Percentiles rank a stretch among this genome's conserved stretches.
These are phyloP conservation scores for Bombycilla garrulus DNA, from an alignment of 2,113 vertebrate genomes.

Conservation along the genomic window DNA sequence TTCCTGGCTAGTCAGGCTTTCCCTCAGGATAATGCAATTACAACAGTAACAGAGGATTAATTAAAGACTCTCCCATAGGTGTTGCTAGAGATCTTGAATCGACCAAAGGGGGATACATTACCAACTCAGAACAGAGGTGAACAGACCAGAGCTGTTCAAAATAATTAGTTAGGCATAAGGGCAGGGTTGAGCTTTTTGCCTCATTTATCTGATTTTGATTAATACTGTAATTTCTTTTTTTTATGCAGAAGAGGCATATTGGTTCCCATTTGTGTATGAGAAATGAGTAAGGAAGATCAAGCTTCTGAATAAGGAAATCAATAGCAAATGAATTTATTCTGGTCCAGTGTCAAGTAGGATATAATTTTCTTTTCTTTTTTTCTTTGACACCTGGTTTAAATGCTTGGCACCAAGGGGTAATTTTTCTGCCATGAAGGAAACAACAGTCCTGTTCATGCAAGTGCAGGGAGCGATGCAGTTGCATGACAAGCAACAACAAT, in stretches of 20 bases:
- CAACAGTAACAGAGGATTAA: slow-evolving; percentile 96
- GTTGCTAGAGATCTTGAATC: slow-evolving; percentile 76
- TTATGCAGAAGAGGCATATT: background rate
- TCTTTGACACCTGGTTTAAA: background rate
- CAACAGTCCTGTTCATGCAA: background rate
- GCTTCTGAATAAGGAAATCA: slow-evolving; percentile 32
- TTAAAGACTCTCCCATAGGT: slow-evolving; percentile 87
- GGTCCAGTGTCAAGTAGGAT: background rate
- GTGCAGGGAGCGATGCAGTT: background rate
- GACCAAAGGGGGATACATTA: slow-evolving; percentile 79
- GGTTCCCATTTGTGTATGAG: slow-evolving; percentile 31
- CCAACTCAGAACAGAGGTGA: slow-evolving; percentile 75
- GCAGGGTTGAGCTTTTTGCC: slow-evolving; percentile 57
- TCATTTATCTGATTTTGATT: slow-evolving; percentile 72
- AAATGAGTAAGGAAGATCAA: background rate
- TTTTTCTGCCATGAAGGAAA: background rate
- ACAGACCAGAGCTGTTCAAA: slow-evolving; percentile 67
- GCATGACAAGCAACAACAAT: background rate
- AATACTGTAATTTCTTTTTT: slow-evolving; percentile 62
- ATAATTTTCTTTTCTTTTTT: background rate
- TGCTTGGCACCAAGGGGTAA: background rate
- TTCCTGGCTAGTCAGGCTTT: slow-evolving; percentile 80
- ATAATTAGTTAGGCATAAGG: slow-evolving; percentile 69
- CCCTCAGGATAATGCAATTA: slow-evolving; percentile 87
- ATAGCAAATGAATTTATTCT: slow-evolving; percentile 27